These are phyloP conservation scores for Gila robusta DNA, from an alignment of 2,797 vertebrate genomes.

Conservation along the genomic window DNA sequence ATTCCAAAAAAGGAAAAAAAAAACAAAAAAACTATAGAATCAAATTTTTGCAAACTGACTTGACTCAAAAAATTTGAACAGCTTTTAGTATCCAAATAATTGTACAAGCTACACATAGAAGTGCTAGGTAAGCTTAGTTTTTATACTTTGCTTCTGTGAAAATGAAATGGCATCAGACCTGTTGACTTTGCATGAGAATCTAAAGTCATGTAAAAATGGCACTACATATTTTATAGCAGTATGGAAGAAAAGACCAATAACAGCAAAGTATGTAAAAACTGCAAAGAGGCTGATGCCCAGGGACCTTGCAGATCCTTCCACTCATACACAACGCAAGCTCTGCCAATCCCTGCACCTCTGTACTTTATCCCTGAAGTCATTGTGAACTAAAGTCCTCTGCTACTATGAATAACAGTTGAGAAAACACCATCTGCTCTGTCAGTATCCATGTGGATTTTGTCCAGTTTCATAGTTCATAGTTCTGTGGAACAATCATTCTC, in stretches of 20 bases:
- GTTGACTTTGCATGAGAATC: neutral
- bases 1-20: neutral
- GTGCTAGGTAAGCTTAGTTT: neutral
- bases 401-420: neutral
- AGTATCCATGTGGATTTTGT: neutral
- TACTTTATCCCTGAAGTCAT: constrained; percentile 4
- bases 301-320: neutral
- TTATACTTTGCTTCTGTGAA: neutral
- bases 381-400: neutral
- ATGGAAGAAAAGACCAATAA: neutral
- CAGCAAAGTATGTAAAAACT: neutral
- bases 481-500: neutral
- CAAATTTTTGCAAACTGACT: neutral
- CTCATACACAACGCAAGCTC: neutral
- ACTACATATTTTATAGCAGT: neutral
- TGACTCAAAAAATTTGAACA: neutral
- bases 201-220: neutral
- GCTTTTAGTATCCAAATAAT: neutral
- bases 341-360: neutral
- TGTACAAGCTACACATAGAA: neutral
- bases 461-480: neutral
- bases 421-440: constrained; percentile 4
- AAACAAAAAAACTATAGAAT: no score
- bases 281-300: neutral
- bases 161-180: neutral